Conservation (phyloP, 1,140 invertebrate genomes). For the Pachypeltis micranthus region DNA sequence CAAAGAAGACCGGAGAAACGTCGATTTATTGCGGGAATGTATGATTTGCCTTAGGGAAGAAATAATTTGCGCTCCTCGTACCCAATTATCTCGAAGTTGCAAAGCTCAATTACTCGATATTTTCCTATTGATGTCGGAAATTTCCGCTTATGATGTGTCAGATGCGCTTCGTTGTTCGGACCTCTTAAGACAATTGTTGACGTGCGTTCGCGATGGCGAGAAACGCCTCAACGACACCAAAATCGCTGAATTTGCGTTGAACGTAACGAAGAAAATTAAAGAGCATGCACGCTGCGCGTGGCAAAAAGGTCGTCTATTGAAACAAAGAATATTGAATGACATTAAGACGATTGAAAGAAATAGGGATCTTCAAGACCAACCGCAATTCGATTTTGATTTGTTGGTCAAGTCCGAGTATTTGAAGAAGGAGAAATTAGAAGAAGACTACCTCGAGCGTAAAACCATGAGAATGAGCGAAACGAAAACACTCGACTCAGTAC, state of each 20-base stretch:
- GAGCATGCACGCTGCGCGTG: not conserved
- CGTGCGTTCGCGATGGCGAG: no score
- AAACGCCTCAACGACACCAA: no score
- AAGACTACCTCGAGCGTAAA: no score
- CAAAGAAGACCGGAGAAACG: no score
- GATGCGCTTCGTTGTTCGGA: no score
- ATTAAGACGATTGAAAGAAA: not conserved
- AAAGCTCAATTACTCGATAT: not conserved
- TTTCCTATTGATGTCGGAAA: not conserved
- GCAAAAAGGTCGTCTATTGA: not conserved
- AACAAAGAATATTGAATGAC: not conserved
- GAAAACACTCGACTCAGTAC: not conserved
- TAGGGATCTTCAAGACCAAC: not conserved
- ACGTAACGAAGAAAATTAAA: not conserved
- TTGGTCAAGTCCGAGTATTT: not conserved
- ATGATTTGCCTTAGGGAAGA: not conserved
- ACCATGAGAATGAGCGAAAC: no score
- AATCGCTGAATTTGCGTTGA: not conserved
- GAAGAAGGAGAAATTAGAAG: not conserved
- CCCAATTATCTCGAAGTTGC: not conserved
- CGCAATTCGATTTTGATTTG: not conserved
- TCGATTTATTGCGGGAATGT: not conserved
- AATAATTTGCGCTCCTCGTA: not conserved
- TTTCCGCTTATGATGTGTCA: not conserved
- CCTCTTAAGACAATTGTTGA: no score